Evolutionary conservation across 1,140 invertebrate genomes (phyloP).

Genomic region (Halesus radiatus): DNA sequence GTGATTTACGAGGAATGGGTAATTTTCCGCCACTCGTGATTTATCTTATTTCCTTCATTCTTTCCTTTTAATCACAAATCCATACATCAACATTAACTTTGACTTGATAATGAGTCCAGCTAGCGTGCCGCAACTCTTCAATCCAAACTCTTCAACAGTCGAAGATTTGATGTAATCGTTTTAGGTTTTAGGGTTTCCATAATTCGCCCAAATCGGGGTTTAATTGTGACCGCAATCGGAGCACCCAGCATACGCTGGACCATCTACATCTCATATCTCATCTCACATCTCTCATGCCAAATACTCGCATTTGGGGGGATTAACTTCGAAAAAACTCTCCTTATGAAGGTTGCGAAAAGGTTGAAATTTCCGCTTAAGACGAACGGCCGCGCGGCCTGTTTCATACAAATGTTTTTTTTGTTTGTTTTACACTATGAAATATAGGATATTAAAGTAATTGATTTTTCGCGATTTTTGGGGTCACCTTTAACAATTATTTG

Average conservation of each 20-base stretch:
- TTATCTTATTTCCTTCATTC: slow-evolving; percentile 25
- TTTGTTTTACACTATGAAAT: too few species aligned
- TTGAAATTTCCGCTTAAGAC: too few species aligned
- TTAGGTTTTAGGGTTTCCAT: slow-evolving; percentile 41
- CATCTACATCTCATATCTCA: slow-evolving; percentile 16
- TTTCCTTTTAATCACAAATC: slow-evolving; percentile 53
- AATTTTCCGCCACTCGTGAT: slow-evolving; percentile 24
- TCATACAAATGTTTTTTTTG: too few species aligned
- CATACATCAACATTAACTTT: slow-evolving; percentile 58
- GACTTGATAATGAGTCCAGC: slow-evolving; percentile 54
- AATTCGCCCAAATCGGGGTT: slow-evolving; percentile 46
- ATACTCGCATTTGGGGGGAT: neutral
- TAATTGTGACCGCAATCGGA: slow-evolving; percentile 34
- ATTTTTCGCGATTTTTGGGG: too few species aligned
- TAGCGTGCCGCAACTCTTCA: slow-evolving; percentile 48
- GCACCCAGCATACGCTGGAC: neutral
- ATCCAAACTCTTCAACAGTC: neutral
- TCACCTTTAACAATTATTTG: too few species aligned
- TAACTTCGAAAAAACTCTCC: too few species aligned
- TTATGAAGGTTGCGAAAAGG: too few species aligned
- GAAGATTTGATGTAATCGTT: slow-evolving; percentile 53
- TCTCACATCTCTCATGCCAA: neutral
- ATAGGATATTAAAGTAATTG: too few species aligned
- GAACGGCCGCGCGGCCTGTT: too few species aligned
- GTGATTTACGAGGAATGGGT: slow-evolving; percentile 19